phyloP scores from a whole-genome alignment of 2,888 invertebrate genomes.

The Rhynchonema sp. region DNA sequence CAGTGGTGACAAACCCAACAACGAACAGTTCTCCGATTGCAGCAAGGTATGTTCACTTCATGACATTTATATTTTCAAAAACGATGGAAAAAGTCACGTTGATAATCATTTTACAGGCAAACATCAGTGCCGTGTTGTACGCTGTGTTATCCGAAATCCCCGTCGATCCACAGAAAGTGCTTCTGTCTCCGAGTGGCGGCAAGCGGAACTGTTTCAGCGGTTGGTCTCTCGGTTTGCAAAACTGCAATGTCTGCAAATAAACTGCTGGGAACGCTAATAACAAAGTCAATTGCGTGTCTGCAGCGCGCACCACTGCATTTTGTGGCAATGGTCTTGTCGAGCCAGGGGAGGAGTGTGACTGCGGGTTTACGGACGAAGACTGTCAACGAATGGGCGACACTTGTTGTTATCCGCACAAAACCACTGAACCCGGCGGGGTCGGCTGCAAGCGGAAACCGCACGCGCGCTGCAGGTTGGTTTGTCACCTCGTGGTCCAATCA shows the following conservation, averaged over 20 bases:
- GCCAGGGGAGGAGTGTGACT: constrained; percentile 92
- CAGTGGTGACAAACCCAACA: constrained; percentile 88
- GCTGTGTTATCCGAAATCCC: constrained; percentile 13
- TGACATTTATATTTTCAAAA: constrained; percentile 81
- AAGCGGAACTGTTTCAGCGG: constrained; percentile 10
- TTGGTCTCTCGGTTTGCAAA: no score
- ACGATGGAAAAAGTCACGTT: no score
- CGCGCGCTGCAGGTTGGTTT: constrained; percentile 44
- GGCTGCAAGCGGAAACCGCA: background rate
- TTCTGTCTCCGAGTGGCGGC: background rate
- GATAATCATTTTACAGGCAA: no score
- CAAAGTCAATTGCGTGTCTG: no score
- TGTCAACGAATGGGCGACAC: constrained; percentile 46
- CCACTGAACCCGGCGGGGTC: constrained; percentile 5
- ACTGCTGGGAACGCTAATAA: no score
- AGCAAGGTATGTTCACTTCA: no score
- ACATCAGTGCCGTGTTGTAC: constrained; percentile 20
- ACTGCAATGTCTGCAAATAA: no score
- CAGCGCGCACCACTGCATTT: constrained; percentile 81
- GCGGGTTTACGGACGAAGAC: constrained; percentile 62
- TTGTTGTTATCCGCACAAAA: constrained; percentile 56
- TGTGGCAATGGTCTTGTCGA: constrained; percentile 98
- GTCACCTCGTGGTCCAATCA: no score
- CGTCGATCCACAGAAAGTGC: constrained; percentile 2
- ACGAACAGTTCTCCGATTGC: constrained; percentile 86